Conservation (phyloP, 2,888 invertebrate species). For the Spisula subtruncata region DNA sequence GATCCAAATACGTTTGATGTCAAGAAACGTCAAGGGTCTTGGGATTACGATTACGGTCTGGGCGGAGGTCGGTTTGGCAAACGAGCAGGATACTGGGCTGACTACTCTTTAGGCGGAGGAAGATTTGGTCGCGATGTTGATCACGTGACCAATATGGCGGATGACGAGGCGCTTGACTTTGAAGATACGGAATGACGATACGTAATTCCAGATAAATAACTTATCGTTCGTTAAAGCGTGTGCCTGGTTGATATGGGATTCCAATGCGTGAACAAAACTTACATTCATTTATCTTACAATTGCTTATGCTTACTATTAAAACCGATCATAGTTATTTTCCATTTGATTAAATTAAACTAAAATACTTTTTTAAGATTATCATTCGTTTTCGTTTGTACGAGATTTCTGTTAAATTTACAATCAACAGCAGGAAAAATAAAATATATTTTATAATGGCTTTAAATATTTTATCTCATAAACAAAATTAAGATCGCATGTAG, state of each 20-base stretch:
- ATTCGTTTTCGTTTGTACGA: too few species aligned
- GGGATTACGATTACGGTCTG: slow-evolving; percentile 86
- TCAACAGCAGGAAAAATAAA: too few species aligned
- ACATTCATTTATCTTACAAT: too few species aligned
- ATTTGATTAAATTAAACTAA: too few species aligned
- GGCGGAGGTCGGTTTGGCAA: slow-evolving; percentile 87
- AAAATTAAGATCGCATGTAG: too few species aligned
- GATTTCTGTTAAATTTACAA: too few species aligned
- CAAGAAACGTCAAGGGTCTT: slow-evolving; percentile 83
- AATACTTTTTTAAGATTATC: too few species aligned
- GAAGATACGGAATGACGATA: slow-evolving; percentile 40
- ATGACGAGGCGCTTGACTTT: slow-evolving; percentile 57
- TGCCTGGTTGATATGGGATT: not conserved
- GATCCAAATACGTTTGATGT: slow-evolving; percentile 61
- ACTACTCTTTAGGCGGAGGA: slow-evolving; percentile 84
- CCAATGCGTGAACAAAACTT: too few species aligned
- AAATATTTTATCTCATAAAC: too few species aligned
- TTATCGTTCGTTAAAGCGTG: not conserved
- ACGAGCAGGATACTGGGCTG: slow-evolving; percentile 73
- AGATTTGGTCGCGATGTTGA: slow-evolving; percentile 84
- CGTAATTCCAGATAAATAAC: not conserved
- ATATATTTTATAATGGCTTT: too few species aligned
- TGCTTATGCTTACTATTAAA: too few species aligned
- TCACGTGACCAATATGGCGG: slow-evolving; percentile 77
- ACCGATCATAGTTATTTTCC: too few species aligned